Base-by-base conservation (phyloP, 1,140 invertebrate genomes). In the Bombus fervidus region DNA sequence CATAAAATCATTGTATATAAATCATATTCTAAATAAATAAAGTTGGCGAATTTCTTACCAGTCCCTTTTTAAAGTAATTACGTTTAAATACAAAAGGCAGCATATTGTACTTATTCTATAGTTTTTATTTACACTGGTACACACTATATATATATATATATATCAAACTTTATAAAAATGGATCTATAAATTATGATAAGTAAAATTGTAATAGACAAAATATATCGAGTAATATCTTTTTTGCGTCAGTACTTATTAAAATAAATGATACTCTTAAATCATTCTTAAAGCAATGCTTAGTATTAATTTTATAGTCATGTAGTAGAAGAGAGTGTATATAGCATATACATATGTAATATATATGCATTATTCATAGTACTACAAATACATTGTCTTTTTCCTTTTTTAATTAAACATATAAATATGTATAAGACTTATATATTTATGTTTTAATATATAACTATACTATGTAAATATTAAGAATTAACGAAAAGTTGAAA, bases 51-150 rank as follows among this genome's bases (percentile, higher is more conserved):
- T 34, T 79, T 25, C 18, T 75, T 85, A 87, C 86, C 77, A 76
- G 4, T 69, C 53, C 39, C 5, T 37, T 71, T 41, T 71, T 57
- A 3, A 41, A 34, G 3, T 59, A 84, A n/a, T 64, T 86, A 31
- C 53, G 22, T 13, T 39, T 86, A 22, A n/a, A 34, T 43, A 37
- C 0, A 41, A 57, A 31, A 9, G 81, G 83, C 28, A 74, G 25
- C 83, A 85, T 85, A n/a, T 41, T 81, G 57, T 22, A 62, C 12
- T 15, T 34, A 39, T 28, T 73, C 53, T 53, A 81, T 71, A 43
- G 8, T 9, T 41, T 71, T 34, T 57, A 41, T 66, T 43, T 53
- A 13, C 8, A 12, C 4, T 8, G 9, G 3, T 37, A 31, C 3
- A 76, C n/a, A 3, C 1, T 74, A 66, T 66, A 37, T n/a, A 31